Evolutionary conservation across 2,888 invertebrate species (phyloP), one percentile per base, ranked within the genome.

Genomic region (Teleogryllus oceanicus): DNA sequence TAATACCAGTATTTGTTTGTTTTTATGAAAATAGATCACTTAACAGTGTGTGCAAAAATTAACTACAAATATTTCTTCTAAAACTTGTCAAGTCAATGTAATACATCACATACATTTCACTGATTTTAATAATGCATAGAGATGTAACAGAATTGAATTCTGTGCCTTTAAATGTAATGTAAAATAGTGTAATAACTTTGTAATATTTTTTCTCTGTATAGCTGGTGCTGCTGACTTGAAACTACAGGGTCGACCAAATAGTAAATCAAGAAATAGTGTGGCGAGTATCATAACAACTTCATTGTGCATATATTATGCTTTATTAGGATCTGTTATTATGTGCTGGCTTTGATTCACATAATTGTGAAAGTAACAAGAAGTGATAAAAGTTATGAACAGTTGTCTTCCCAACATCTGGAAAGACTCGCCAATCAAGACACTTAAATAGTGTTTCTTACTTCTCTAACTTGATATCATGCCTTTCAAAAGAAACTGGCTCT

Each of bases 321-420:
- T 62, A 62, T 18, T 62, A 62, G 62, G 62, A 12, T 62, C n/a
- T 62, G 62, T n/a, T n/a, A 62, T 62, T 62, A 18, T 62, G n/a
- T 62, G n/a, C 62, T 62, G 13, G 62, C 62, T 62, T n/a, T 62
- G 62, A 62, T 62, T 62, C 62, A 62, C 62, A 13, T 5, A 18
- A 62, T 13, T 18, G 62, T 62, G 62, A 16, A 62, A 18, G 13
- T 18, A 16, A 62, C 62, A 62, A 62, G 11, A 62, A 13, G n/a
- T 62, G n/a, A 10, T 62, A n/a, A 13, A 18, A 62, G n/a, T 62
- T 62, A 62, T 62, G n/a, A 62, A 62, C 62, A 18, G 62, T 62
- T 62, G 62, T 62, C 62, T 62, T 62, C 62, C 62, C 62, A 62
- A 62, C 62, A 62, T 62, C 62, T 62, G 62, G 62, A 62, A 62